These are phyloP conservation scores for Zaprionus kolodkinae DNA, from an alignment of 1,140 invertebrate genomes.

Conservation along the genomic window DNA sequence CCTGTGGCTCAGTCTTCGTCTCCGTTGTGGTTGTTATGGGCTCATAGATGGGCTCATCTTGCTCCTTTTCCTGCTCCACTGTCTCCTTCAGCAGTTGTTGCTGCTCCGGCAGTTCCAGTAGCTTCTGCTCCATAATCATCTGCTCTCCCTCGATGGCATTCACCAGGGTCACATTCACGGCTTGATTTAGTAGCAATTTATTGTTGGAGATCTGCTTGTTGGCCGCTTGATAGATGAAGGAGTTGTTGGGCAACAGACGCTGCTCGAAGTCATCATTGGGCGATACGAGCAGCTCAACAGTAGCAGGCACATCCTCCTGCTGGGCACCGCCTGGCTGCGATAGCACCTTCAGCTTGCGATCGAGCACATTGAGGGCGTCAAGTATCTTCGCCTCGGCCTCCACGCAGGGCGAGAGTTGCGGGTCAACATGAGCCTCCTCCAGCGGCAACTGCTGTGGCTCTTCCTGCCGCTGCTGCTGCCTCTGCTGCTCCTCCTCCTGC, in stretches of 20 bases:
- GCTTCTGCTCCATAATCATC: slow-evolving; percentile 78
- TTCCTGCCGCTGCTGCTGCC: not conserved
- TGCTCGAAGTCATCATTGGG: slow-evolving; percentile 73
- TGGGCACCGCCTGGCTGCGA: slow-evolving; percentile 23
- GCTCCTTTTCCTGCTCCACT: slow-evolving; percentile 32
- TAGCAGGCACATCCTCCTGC: not conserved
- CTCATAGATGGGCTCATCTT: slow-evolving; percentile 70
- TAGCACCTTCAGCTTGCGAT: slow-evolving; percentile 67
- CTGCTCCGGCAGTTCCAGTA: slow-evolving; percentile 8
- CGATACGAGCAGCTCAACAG: not conserved
- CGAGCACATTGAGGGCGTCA: slow-evolving; percentile 66
- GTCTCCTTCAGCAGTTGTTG: not conserved
- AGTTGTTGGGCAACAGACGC: slow-evolving; percentile 72
- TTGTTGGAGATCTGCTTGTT: slow-evolving; percentile 72
- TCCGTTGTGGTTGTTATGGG: slow-evolving; percentile 61
- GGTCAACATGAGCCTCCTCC: not conserved
- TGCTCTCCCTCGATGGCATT: slow-evolving; percentile 75
- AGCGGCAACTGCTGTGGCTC: not conserved
- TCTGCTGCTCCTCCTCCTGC: not conserved
- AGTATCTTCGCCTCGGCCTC: slow-evolving; percentile 71
- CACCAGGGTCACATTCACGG: slow-evolving; percentile 72
- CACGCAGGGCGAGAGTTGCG: slow-evolving; percentile 41
- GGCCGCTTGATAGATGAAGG: slow-evolving; percentile 72
- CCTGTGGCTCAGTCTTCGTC: slow-evolving; percentile 63
- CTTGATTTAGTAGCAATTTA: slow-evolving; percentile 69